Evolutionary conservation across 64 coral and sea anemone genomes (phyloP), one percentile per base, ranked within the genome.

Genomic region (Pocillopora damicornis): DNA sequence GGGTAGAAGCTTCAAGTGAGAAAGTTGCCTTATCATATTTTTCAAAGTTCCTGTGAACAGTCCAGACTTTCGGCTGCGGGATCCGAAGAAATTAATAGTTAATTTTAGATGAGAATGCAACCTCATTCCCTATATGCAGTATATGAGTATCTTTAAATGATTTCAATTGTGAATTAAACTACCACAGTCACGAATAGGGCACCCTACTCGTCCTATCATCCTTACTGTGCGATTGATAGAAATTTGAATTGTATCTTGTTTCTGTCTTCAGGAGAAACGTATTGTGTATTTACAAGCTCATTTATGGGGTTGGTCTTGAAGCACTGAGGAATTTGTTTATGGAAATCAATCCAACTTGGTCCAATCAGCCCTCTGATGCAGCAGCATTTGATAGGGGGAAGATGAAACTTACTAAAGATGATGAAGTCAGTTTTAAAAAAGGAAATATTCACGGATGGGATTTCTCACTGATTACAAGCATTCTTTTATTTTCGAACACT

Each of bases 391-490:
- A 79, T 64, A 79, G 74, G 20, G 89, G 93, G 1, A 79, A 63
- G 18, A 95, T 95, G 93, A 61, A 75, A 22, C 35, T 95, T 20
- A 85, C 63, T 6, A 67, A 73, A 15, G 79, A 91, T 45, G 79
- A 91, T 45, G 59, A 25, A 78, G 20, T 25, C 1, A 9, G 23
- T 16, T 95, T 95, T 37, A 88, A 79, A 12, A 59, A 67, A 30
- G 93, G 93, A 7, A n/a, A 95, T 75, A 95, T 95, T n/a, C 10
- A 91, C 58, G 13, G 88, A 22, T 95, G 93, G 93, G 93, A 95
- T 37, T 90, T 89, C 56, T 95, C 93, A n/a, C 69, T 95, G 15
- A 82, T 95, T 13, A 95, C 89, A 37, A 95, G 79, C 5, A 86
- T 78, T 0, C 79, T 95, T 15, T 64, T 88, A 17, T 91, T 68